Conservation (phyloP, 2,113 vertebrate species). For the Chaenocephalus aceratus region DNA sequence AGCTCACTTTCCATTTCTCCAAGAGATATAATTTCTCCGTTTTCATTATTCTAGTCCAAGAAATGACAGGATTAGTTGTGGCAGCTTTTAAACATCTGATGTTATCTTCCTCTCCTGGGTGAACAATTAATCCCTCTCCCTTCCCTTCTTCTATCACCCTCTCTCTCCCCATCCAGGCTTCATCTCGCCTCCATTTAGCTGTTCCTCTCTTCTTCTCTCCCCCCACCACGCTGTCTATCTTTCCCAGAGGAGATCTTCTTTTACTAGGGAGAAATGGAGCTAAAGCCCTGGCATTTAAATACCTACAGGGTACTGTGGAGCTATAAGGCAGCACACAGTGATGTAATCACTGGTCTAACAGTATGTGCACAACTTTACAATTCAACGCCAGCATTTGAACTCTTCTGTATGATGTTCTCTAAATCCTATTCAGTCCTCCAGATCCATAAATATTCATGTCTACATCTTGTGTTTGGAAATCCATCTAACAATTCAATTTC, state of each 20-base stretch:
- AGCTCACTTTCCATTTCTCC: conserved; percentile 71
- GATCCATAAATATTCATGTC: neutral
- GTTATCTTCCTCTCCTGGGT: conserved; percentile 79
- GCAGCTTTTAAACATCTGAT: conserved; percentile 83
- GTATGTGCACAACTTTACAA: conserved; percentile 3
- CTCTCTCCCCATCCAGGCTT: conserved; percentile 50
- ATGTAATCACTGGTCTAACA: conserved; percentile 36
- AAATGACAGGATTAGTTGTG: conserved; percentile 83
- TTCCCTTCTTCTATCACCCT: conserved; percentile 58
- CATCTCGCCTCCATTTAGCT: conserved; percentile 39
- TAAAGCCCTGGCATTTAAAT: conserved; percentile 64
- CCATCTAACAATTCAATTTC: neutral
- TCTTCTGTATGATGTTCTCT: neutral
- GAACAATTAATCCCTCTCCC: conserved; percentile 81
- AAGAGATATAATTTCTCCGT: conserved; percentile 68
- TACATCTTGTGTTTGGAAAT: neutral
- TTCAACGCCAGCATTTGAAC: conserved; percentile 10
- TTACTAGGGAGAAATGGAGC: conserved; percentile 51
- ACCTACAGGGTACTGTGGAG: conserved; percentile 18
- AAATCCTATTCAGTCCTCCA: neutral
- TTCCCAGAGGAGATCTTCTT: conserved; percentile 47
- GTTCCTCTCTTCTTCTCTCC: conserved; percentile 4
- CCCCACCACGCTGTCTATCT: conserved; percentile 19
- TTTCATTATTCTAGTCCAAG: conserved; percentile 78
- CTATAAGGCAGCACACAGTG: conserved; percentile 24